phyloP scores from a whole-genome alignment of 2,797 vertebrate species.

The Geotrypetes seraphini region DNA sequence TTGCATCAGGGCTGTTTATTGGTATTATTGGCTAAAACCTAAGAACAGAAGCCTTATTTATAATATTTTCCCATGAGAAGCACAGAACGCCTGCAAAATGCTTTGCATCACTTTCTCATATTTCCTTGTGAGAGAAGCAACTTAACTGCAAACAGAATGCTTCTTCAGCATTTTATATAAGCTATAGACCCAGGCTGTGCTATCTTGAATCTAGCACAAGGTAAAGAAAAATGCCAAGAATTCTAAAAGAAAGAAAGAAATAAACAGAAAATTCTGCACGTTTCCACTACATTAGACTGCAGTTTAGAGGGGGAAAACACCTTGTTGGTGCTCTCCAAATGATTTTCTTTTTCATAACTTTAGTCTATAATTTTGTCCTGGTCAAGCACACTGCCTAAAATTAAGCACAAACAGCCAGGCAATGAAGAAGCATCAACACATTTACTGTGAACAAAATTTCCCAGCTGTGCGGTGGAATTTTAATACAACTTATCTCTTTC shows the following conservation, averaged over 20 bases:
- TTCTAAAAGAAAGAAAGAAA: conserved; percentile 37
- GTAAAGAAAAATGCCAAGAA: conserved; percentile 34
- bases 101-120: no score
- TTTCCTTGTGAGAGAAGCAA: conserved; percentile 10
- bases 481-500: conserved; percentile 78
- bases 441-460: conserved; percentile 75
- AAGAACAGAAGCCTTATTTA: no score
- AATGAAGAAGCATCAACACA: conserved; percentile 75
- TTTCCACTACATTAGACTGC: conserved; percentile 34
- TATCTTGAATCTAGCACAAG: conserved; percentile 20
- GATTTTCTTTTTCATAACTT: conserved; percentile 61
- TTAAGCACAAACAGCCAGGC: conserved; percentile 74
- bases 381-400: conserved; percentile 64
- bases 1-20: no score
- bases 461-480: conserved; percentile 74
- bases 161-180: conserved; percentile 18
- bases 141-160: no score
- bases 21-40: no score
- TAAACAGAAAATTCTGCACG: conserved; percentile 28
- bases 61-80: no score
- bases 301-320: conserved; percentile 33
- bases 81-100: no score
- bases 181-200: conserved; percentile 11
- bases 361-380: conserved; percentile 65
- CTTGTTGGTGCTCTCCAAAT: conserved; percentile 56